Base-by-base conservation (phyloP, 1,140 invertebrate genomes). In the Colletes gigas region DNA sequence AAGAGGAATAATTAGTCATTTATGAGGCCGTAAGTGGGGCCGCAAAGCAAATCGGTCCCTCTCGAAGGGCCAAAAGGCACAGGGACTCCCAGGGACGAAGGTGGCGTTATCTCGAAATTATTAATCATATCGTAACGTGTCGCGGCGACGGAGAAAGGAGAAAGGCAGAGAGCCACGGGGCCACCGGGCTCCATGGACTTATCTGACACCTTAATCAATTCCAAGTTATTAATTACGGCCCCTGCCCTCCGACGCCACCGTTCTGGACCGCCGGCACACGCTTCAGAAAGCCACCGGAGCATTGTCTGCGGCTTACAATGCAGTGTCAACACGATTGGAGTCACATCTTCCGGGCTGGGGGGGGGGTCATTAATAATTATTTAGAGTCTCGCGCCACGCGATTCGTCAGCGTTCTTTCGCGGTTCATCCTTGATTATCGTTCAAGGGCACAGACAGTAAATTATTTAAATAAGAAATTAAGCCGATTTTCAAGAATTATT, bases 141-240 rank as follows among this genome's bases (percentile, higher is more conserved):
- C 83, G 85, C 83, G 84, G 79, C 86, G 85, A 87, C 73, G 84
- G 84, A 81, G 85, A 81, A 83, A 82, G 50, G 82, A 21, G 78
- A 57, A 70, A 70, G 70, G 78, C 80, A 75, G 84, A 74, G 83
- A 81, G 83, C 78, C 59, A 85, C 71, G 83, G 83, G 78, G 70
- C 63, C 59, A 81, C 60, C 76, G 74, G 74, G 73, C 83, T 88
- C 86, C 85, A 91, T 90, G 86, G 86, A 91, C 86, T 90, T 91
- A 91, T 93, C 91, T 92, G 92, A 92, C 92, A 92, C 91, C 91
- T 92, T 93, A 92, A 93, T 93, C 92, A 92, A 92, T 93, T 90
- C 89, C 84, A 87, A 90, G 91, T 92, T 92, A 93, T 93, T 93
- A 93, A 93, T 93, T 93, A 93, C 91, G 85, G 85, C 86, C 66